Evolutionary conservation across 2,888 invertebrate genomes (phyloP).

Genomic region (Corbicula japonica): DNA sequence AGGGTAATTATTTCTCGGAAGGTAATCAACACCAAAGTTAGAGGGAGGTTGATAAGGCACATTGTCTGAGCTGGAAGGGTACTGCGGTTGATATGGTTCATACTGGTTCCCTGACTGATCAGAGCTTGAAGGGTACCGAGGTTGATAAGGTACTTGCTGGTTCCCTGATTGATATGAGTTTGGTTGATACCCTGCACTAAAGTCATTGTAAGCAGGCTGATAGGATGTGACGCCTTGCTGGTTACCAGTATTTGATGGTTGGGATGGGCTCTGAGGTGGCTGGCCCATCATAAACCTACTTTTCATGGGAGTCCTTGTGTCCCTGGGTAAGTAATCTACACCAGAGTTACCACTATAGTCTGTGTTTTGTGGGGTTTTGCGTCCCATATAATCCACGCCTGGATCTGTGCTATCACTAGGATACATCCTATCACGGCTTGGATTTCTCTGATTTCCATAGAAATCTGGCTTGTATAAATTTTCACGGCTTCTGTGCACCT

Average conservation of each 20-base stretch:
- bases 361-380: conserved; percentile 55
- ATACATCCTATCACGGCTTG: conserved; percentile 39
- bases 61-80: conserved; percentile 11
- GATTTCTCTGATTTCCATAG: conserved; percentile 35
- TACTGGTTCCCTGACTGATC: too few species aligned
- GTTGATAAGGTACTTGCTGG: conserved; percentile 7
- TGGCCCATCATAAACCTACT: conserved; percentile 33
- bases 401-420: conserved; percentile 35
- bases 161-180: too few species aligned
- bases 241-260: conserved; percentile 13
- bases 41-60: conserved; percentile 21
- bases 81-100: conserved; percentile 11
- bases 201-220: conserved; percentile 15
- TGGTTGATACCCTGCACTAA: conserved; percentile 19
- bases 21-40: conserved; percentile 52
- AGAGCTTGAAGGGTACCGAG: conserved; percentile 7
- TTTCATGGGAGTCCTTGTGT: conserved; percentile 51
- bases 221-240: conserved; percentile 17
- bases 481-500: conserved; percentile 24
- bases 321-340: conserved; percentile 58
- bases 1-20: conserved; percentile 49
- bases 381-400: conserved; percentile 48
- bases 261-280: conserved; percentile 24
- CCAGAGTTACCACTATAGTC: conserved; percentile 58
- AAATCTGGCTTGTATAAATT: conserved; percentile 42